Conservation (phyloP, 2,797 vertebrate species). For the Sebastes reedi region DNA sequence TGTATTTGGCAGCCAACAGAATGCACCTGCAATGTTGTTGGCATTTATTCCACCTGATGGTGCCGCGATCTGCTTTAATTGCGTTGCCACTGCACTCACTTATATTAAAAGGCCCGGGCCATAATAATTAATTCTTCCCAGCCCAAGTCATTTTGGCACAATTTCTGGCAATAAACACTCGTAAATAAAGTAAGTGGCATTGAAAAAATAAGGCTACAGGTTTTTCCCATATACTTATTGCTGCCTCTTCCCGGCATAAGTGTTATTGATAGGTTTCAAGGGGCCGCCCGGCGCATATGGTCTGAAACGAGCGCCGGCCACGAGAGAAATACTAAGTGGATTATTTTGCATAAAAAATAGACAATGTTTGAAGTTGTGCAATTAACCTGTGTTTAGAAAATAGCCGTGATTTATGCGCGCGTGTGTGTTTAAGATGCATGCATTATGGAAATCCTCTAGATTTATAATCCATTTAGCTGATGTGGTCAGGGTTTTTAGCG, state of each 20-base stretch:
- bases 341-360: constrained; percentile 99
- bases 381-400: constrained; percentile 99
- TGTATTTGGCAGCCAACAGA: constrained; percentile 97
- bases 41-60: constrained; percentile 92
- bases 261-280: constrained; percentile 94
- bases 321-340: constrained; percentile 96
- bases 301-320: constrained; percentile 80
- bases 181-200: constrained; percentile 90
- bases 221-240: constrained; percentile 91
- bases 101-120: constrained; percentile 98
- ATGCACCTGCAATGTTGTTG: constrained; percentile 89
- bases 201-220: constrained; percentile 88
- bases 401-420: constrained; percentile 93
- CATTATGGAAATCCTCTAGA: constrained; percentile 99
- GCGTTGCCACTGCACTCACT: constrained; percentile 96
- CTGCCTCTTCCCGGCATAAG: constrained; percentile 83
- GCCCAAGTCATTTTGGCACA: constrained; percentile 99
- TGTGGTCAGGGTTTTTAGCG: constrained; percentile 95
- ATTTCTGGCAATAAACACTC: constrained; percentile 99
- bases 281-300: constrained; percentile 83
- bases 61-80: constrained; percentile 95
- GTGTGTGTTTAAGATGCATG: constrained; percentile 96
- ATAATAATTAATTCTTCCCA: constrained; percentile 98
- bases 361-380: constrained; percentile 92
- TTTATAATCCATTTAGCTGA: constrained; percentile 99